These are phyloP conservation scores for Ondatra zibethicus DNA, from an alignment of 2,113 vertebrate genomes.

Conservation along the genomic window DNA sequence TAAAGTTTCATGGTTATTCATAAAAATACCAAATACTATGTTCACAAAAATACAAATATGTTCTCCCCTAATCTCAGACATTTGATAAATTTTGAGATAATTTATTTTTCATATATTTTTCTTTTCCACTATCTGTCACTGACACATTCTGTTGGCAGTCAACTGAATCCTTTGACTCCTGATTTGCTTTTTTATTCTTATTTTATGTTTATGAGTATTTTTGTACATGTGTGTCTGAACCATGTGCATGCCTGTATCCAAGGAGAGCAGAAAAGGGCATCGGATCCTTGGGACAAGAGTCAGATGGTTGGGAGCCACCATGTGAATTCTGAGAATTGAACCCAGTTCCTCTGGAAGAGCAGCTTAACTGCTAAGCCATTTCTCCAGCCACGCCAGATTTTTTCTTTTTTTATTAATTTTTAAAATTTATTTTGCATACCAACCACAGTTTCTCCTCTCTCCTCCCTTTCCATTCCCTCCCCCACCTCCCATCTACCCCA, in stretches of 20 bases:
- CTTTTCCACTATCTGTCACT: slow-evolving; percentile 31
- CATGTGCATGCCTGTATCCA: background rate
- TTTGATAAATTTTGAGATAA: slow-evolving; percentile 39
- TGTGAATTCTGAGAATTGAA: background rate
- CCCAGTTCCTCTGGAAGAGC: background rate
- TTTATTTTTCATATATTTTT: slow-evolving; percentile 24
- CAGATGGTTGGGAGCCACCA: background rate
- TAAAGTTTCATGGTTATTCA: slow-evolving; percentile 11
- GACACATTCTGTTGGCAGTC: slow-evolving; percentile 26
- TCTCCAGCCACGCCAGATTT: background rate
- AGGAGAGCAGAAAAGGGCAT: background rate
- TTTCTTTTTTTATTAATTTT: too few relatives aligned
- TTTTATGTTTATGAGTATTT: background rate
- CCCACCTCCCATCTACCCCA: too few relatives aligned
- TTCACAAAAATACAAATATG: background rate
- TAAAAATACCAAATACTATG: slow-evolving; percentile 10
- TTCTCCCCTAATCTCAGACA: background rate
- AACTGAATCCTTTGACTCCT: slow-evolving; percentile 40
- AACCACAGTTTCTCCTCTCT: too few relatives aligned
- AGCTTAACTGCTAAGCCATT: background rate
- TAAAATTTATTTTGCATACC: too few relatives aligned
- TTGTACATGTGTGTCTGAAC: background rate
- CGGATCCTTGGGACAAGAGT: background rate
- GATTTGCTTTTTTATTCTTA: slow-evolving; percentile 20
- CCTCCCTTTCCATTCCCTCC: too few relatives aligned